These are phyloP conservation scores for Symphodus melops DNA, from an alignment of 2,113 vertebrate species.

Conservation along the genomic window DNA sequence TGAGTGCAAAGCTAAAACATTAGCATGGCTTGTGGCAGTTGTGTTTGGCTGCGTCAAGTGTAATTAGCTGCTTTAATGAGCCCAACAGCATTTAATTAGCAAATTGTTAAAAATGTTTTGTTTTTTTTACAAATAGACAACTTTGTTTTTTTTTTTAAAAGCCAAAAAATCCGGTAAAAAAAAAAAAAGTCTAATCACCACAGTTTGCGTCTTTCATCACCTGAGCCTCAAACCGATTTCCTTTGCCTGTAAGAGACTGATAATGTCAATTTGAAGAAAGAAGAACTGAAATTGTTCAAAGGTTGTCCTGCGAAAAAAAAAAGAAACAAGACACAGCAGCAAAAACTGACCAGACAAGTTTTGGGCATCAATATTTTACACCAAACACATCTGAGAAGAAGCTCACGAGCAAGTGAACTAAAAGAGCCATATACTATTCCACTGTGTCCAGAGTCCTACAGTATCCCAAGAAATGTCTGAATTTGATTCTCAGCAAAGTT, in stretches of 20 bases:
- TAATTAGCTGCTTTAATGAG: constrained; percentile 28
- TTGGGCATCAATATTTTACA: constrained; percentile 28
- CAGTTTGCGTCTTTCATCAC: constrained; percentile 35
- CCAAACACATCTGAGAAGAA: constrained; percentile 11
- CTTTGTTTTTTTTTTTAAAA: constrained; percentile 26
- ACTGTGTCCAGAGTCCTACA: no score
- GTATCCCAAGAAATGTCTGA: no score
- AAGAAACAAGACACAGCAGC: neutral
- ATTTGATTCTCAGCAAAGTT: no score
- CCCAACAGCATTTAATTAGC: constrained; percentile 23
- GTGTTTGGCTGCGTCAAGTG: constrained; percentile 21
- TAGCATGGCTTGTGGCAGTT: neutral
- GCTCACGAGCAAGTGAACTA: neutral
- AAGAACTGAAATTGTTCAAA: constrained; percentile 36
- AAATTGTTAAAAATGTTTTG: neutral
- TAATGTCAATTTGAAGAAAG: constrained; percentile 38
- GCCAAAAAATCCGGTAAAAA: constrained; percentile 11
- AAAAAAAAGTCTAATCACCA: constrained; percentile 41
- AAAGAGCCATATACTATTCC: no score
- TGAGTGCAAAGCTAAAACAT: constrained; percentile 26
- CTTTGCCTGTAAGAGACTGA: constrained; percentile 10
- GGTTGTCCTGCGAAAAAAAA: constrained; percentile 17
- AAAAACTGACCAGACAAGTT: constrained; percentile 31
- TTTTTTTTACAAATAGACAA: constrained; percentile 18
- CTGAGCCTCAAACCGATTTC: constrained; percentile 33